Conservation (phyloP, 2,113 vertebrate genomes). For the Crotalus horridus region DNA sequence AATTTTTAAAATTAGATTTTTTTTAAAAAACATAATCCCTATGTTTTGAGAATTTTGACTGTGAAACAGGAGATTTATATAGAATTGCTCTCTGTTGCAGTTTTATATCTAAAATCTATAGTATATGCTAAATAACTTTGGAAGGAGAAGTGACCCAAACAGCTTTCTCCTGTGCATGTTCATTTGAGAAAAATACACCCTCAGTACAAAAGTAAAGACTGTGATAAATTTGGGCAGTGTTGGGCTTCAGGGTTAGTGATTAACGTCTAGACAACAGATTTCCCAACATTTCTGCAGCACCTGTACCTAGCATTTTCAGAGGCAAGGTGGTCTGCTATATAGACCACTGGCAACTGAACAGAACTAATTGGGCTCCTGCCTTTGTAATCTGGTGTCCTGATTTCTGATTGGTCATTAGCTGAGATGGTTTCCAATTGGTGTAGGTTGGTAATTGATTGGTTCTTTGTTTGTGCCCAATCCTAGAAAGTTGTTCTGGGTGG, state of each 20-base stretch:
- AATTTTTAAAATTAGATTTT: background rate
- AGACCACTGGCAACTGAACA: background rate
- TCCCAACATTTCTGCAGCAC: background rate
- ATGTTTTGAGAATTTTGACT: background rate
- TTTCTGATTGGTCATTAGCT: background rate
- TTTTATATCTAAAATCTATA: background rate
- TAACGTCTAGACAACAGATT: background rate
- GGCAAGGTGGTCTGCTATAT: background rate
- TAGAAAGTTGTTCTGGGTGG: background rate
- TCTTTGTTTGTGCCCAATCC: background rate
- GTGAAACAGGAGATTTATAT: background rate
- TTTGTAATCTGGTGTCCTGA: background rate
- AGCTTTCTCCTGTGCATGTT: background rate
- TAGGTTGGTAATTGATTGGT: background rate
- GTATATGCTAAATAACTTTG: background rate
- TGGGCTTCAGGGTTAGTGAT: background rate
- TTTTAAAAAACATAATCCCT: background rate
- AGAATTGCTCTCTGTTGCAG: background rate
- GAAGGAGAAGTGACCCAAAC: background rate
- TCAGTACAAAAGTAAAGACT: background rate
- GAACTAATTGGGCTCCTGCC: background rate
- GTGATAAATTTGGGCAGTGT: background rate
- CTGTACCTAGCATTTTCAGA: background rate
- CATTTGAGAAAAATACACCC: background rate
- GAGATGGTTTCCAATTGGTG: background rate